Evolutionary conservation across 2,797 vertebrate species (phyloP).

Genomic region (Merluccius polli): DNA sequence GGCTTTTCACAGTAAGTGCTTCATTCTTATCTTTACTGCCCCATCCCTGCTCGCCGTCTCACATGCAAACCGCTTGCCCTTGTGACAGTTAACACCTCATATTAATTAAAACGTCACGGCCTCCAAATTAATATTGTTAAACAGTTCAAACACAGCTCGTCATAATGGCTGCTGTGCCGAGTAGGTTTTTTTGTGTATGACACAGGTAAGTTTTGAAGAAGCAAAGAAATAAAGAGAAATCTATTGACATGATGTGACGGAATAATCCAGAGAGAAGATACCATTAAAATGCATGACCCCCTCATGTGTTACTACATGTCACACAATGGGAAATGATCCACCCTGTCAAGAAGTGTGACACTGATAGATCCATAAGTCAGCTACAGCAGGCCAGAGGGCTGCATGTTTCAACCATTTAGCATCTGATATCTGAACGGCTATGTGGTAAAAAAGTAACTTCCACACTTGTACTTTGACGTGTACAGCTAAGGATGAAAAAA

Average conservation of each 20-base stretch:
- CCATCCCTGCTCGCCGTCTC: constrained; percentile 55
- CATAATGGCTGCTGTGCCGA: constrained; percentile 66
- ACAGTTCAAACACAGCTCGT: constrained; percentile 72
- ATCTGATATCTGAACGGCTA: constrained; percentile 41
- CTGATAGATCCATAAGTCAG: constrained; percentile 66
- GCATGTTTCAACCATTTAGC: constrained; percentile 48
- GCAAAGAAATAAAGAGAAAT: constrained; percentile 63
- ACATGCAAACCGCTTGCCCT: constrained; percentile 51
- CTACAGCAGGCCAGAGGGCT: constrained; percentile 59
- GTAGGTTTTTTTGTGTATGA: constrained; percentile 51
- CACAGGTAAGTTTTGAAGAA: constrained; percentile 66
- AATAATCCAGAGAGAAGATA: constrained; percentile 67
- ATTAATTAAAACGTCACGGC: constrained; percentile 77
- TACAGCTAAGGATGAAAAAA: constrained; percentile 47
- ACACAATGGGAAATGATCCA: constrained; percentile 72
- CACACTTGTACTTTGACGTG: constrained; percentile 48
- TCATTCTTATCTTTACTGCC: constrained; percentile 62
- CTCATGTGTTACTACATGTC: constrained; percentile 66
- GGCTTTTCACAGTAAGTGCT: constrained; percentile 67
- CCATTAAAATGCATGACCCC: constrained; percentile 74
- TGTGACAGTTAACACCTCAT: constrained; percentile 70
- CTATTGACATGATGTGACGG: constrained; percentile 65
- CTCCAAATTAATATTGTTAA: constrained; percentile 76
- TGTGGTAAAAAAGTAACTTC: constrained; percentile 57
- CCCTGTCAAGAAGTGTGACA: constrained; percentile 67